phyloP scores from a whole-genome alignment of 2,797 vertebrate species.

The Xenops minutus region DNA sequence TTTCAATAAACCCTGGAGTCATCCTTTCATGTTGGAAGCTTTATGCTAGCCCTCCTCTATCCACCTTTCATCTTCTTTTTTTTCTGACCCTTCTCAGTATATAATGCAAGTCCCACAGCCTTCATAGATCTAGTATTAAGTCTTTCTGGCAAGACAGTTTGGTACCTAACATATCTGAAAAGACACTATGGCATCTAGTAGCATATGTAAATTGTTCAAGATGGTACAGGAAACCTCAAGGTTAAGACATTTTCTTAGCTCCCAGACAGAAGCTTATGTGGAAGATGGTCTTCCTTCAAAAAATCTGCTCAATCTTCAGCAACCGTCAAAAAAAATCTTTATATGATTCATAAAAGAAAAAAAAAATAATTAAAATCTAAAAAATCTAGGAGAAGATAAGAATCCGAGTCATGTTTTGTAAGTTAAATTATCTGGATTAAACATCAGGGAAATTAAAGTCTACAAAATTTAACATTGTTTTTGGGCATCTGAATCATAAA shows the following conservation, averaged over 20 bases:
- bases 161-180: neutral
- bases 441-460: neutral
- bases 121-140: neutral
- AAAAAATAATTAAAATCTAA: neutral
- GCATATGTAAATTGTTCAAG: accelerated
- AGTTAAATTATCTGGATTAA: neutral
- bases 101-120: neutral
- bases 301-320: neutral
- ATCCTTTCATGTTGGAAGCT: neutral
- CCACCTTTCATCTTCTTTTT: neutral
- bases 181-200: neutral
- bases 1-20: neutral
- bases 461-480: neutral
- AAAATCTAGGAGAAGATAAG: neutral
- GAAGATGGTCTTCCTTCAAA: neutral
- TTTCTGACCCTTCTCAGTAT: neutral
- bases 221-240: neutral
- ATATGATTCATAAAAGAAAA: neutral
- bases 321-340: neutral
- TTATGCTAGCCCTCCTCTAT: neutral
- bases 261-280: neutral
- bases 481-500: neutral
- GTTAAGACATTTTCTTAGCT: neutral
- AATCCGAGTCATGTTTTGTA: accelerated
- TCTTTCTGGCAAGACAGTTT: neutral